phyloP scores from a whole-genome alignment of 2,797 vertebrate genomes.

The Psittacula derbiana region DNA sequence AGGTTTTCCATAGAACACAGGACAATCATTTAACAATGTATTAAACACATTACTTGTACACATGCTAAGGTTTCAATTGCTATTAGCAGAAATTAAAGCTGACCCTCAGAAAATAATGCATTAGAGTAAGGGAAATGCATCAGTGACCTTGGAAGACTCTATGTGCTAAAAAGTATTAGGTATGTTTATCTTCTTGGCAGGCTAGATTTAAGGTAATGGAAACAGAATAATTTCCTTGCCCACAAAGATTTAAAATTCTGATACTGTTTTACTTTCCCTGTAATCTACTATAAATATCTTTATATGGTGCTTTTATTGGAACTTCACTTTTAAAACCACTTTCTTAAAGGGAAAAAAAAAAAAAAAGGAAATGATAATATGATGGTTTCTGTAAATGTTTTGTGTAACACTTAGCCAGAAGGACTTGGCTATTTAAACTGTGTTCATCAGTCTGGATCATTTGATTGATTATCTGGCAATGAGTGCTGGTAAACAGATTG shows the following conservation, averaged over 20 bases:
- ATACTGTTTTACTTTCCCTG: not conserved
- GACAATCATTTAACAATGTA: not conserved
- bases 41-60: not conserved
- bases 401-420: not conserved
- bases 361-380: not conserved
- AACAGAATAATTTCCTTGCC: not conserved
- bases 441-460: not conserved
- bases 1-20: not conserved
- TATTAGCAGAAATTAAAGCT: not conserved
- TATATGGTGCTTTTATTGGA: not conserved
- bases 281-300: not conserved
- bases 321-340: not conserved
- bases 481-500: not conserved
- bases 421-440: not conserved
- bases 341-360: not conserved
- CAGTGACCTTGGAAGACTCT: not conserved
- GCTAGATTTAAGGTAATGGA: not conserved
- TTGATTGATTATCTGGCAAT: slow-evolving; percentile 3
- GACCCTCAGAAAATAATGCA: not conserved
- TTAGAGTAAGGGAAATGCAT: not conserved
- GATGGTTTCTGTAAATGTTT: not conserved
- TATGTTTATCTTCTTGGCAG: not conserved
- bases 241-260: not conserved
- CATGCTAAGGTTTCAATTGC: not conserved
- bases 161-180: not conserved